These are phyloP conservation scores for Halotydeus destructor DNA, from an alignment of 1,140 invertebrate genomes.

Conservation along the genomic window DNA sequence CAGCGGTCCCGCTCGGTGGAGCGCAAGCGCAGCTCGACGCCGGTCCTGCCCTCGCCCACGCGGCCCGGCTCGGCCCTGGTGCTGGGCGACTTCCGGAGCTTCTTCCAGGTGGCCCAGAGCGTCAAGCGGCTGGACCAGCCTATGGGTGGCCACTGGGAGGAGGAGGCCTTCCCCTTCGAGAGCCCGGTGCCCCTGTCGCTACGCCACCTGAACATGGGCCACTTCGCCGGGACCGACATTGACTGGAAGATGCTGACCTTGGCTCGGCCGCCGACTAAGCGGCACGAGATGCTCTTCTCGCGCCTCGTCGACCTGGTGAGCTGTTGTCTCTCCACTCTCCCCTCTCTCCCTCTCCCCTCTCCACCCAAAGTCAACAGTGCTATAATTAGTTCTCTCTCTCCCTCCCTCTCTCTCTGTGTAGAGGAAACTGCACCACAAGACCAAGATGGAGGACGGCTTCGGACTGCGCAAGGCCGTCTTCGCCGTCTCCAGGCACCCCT, in stretches of 20 bases:
- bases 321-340: too few species aligned
- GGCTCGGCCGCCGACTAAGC: conserved; percentile 48
- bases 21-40: too few species aligned
- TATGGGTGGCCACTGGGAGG: conserved; percentile 33
- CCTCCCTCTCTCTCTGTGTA: too few species aligned
- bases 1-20: too few species aligned
- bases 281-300: conserved; percentile 69
- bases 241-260: conserved; percentile 81
- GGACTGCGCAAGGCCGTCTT: not conserved
- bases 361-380: too few species aligned
- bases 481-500: not conserved
- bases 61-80: too few species aligned
- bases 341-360: too few species aligned
- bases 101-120: too few species aligned
- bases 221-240: conserved; percentile 61
- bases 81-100: too few species aligned
- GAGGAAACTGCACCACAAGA: not conserved
- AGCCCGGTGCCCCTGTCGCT: conserved; percentile 63
- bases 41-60: too few species aligned
- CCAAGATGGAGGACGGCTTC: not conserved
- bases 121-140: too few species aligned
- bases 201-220: conserved; percentile 47
- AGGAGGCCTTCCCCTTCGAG: conserved; percentile 33
- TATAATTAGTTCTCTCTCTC: too few species aligned
- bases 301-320: conserved; percentile 29